Percentiles rank a stretch among this genome's conserved stretches.
Conservation (phyloP, 1,140 invertebrate genomes). For the Adoxophyes honmai region DNA sequence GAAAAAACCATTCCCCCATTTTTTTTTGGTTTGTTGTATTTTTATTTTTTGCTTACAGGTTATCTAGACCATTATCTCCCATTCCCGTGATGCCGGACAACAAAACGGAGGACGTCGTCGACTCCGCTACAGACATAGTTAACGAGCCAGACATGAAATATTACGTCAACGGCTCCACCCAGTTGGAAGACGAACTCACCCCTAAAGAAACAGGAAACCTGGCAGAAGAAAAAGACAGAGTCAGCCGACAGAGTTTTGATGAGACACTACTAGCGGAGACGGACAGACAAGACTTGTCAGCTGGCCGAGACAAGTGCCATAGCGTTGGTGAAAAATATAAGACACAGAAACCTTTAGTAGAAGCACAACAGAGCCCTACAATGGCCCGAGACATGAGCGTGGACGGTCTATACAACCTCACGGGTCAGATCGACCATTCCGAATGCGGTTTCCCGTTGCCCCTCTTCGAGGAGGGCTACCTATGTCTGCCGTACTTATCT, state of each 20-base stretch:
- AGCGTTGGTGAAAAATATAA: constrained; percentile 74
- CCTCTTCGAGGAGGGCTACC: constrained; percentile 94
- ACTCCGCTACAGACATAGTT: constrained; percentile 40
- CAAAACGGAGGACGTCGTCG: constrained; percentile 40
- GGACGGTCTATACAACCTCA: constrained; percentile 69
- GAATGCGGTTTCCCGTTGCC: constrained; percentile 92
- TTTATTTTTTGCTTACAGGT: constrained; percentile 73
- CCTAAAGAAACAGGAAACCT: constrained; percentile 66
- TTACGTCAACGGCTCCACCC: constrained; percentile 50
- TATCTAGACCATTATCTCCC: constrained; percentile 88
- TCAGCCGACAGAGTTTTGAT: constrained; percentile 68
- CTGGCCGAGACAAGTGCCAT: constrained; percentile 70
- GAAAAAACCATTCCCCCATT: no score
- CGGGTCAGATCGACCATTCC: constrained; percentile 81
- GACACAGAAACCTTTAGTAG: constrained; percentile 52
- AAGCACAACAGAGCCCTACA: constrained; percentile 70
- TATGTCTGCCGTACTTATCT: constrained; percentile 97
- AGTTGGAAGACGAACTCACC: constrained; percentile 51
- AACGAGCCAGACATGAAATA: constrained; percentile 34
- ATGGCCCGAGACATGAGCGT: constrained; percentile 77
- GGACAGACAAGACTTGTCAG: constrained; percentile 50
- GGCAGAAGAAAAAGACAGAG: constrained; percentile 65
- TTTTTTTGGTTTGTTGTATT: no score
- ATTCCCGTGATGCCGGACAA: constrained; percentile 79
- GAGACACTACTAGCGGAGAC: constrained; percentile 55